Conservation (phyloP, 2,113 vertebrate species). For the Halichoeres trimaculatus region DNA sequence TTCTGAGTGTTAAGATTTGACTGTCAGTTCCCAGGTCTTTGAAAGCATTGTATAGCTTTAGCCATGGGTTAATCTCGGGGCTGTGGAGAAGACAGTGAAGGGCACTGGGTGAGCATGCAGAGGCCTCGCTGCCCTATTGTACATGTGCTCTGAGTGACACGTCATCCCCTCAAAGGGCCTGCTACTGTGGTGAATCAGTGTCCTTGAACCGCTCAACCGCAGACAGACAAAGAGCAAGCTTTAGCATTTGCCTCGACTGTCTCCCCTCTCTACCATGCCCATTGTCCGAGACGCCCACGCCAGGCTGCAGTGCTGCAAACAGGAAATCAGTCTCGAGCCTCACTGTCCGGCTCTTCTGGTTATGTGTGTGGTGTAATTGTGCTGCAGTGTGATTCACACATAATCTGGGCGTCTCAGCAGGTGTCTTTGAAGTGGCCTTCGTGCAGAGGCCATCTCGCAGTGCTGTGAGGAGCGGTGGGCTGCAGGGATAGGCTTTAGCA, state of each 20-base stretch:
- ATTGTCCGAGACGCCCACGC: conserved; percentile 48
- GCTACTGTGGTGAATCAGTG: conserved; percentile 79
- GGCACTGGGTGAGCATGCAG: conserved; percentile 66
- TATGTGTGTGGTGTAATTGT: conserved; percentile 34
- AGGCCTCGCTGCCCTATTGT: conserved; percentile 67
- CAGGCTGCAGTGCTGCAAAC: conserved; percentile 21
- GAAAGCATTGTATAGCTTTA: conserved; percentile 32
- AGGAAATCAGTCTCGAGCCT: conserved; percentile 36
- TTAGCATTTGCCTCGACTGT: conserved; percentile 58
- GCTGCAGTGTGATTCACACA: conserved; percentile 53
- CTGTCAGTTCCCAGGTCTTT: conserved; percentile 43
- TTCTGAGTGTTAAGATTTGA: conserved; percentile 49
- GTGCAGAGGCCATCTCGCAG: conserved; percentile 63
- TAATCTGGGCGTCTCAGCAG: conserved; percentile 72
- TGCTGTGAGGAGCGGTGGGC: conserved; percentile 56
- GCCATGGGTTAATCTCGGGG: conserved; percentile 34
- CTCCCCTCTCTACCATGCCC: conserved; percentile 41
- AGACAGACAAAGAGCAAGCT: conserved; percentile 74
- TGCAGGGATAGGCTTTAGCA: conserved; percentile 74
- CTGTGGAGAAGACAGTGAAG: conserved; percentile 66
- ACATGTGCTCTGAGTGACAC: conserved; percentile 77
- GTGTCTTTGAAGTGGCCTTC: conserved; percentile 78
- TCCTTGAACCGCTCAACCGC: conserved; percentile 81
- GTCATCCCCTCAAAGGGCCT: conserved; percentile 76
- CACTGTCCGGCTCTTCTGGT: conserved; percentile 25